A percentile compares a stretch with the other conserved stretches of the same genome.
Conservation (phyloP, 2,888 invertebrate species). For the Allolobophora icterica region DNA sequence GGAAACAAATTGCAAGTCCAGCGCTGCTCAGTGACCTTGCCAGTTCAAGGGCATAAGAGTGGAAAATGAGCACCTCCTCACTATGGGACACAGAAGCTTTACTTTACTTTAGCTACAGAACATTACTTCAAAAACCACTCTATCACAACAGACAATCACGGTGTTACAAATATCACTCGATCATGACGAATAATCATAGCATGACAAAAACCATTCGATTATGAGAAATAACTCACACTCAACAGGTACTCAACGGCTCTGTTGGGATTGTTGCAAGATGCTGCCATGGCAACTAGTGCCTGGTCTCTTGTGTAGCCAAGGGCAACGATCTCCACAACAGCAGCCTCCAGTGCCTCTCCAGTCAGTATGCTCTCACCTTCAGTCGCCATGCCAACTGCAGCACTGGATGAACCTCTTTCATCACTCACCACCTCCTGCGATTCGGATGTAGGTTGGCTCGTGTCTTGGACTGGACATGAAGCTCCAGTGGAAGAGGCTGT, state of each 20-base stretch:
- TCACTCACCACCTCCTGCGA: not conserved
- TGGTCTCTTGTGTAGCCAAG: not conserved
- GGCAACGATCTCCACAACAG: not conserved
- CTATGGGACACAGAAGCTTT: too few relatives aligned
- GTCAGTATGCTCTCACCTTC: constrained; percentile 17
- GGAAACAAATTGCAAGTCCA: too few relatives aligned
- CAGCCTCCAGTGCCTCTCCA: not conserved
- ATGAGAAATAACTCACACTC: not conserved
- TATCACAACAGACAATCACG: not conserved
- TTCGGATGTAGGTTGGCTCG: not conserved
- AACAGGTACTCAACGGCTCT: constrained; percentile 14
- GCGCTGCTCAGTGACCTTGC: too few relatives aligned
- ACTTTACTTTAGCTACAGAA: too few relatives aligned
- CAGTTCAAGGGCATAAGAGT: too few relatives aligned
- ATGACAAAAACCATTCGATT: not conserved
- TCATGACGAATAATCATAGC: not conserved
- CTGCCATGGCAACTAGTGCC: not conserved
- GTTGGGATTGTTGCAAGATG: constrained; percentile 19
- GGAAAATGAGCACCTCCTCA: too few relatives aligned
- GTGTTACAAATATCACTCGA: too few relatives aligned
- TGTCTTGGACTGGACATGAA: not conserved
- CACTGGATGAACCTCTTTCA: not conserved
- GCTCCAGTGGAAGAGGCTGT: not conserved
- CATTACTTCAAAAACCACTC: not conserved
- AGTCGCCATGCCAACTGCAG: not conserved